Base-by-base conservation (phyloP, 2,888 invertebrate species). In the Operophtera brumata region DNA sequence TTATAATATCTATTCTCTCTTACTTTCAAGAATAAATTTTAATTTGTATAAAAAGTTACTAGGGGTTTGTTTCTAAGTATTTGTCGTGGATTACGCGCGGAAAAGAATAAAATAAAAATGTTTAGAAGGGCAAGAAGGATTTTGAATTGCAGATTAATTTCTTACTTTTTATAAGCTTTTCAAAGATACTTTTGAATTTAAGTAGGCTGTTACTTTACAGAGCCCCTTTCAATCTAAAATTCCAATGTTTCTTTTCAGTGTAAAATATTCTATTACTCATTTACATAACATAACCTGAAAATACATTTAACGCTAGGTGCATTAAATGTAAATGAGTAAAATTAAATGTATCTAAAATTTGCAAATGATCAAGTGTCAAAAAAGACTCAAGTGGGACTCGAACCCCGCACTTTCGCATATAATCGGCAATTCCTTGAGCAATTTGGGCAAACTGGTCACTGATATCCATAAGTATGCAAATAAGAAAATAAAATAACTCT, bases 111-210 rank as follows among this genome's bases (percentile, higher is more conserved):
- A 65, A 68, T 66, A 75, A 75, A 69, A 56, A 52, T 52, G 66
- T 73, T 70, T 72, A 76, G 71, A 73, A 75, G 73, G 75, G 70
- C 72, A 75, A 74, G 72, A 73, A 71, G 69, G 74, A 80, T 77
- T 83, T 82, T 80, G 83, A 83, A 83, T 81, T 82, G 82, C 76
- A 82, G 83, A 83, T 83, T 82, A 83, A 83, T 81, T 80, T 80
- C 79, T 80, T 80, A 78, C 80, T 78, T 81, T 78, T 80, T 78
- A 80, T 79, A 78, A 82, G 78, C 76, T 80, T 78, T 79, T 73
- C 69, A 66, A 67, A 73, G 73, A 70, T 71, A 76, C 77, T 78
- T 74, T 73, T 77, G 74, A 77, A 78, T 79, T 74, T 77, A 78
- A 77, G 75, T 70, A 70, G 58, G 73, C 72, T 70, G 70, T 77